phyloP scores from a whole-genome alignment of 2,113 vertebrate genomes.

The Andinoacara biseriatus region DNA sequence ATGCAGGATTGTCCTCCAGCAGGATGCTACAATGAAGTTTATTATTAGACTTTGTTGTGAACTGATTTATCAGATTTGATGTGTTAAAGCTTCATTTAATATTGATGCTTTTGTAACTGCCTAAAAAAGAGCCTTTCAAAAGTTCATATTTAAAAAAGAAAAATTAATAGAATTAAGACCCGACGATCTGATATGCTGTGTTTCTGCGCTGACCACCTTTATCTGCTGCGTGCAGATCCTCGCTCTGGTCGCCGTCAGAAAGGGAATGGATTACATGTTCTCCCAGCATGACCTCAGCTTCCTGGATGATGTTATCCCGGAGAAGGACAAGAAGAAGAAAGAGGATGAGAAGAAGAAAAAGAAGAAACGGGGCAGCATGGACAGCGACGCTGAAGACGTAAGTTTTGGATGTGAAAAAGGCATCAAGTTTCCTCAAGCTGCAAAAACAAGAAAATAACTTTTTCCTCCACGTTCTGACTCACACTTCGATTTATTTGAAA shows the following conservation, averaged over 20 bases:
- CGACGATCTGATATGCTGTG: accelerated
- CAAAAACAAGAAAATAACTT: neutral
- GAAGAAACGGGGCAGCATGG: conserved; percentile 87
- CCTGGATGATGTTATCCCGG: conserved; percentile 97
- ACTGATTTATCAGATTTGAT: neutral
- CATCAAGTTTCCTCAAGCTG: neutral
- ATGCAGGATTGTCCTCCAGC: neutral
- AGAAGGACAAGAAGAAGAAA: conserved; percentile 99
- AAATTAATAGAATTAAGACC: neutral
- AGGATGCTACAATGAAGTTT: neutral
- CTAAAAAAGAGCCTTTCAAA: neutral
- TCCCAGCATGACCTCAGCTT: conserved; percentile 97
- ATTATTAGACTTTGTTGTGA: neutral
- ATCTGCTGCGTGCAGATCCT: conserved; percentile 84
- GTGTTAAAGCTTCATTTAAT: accelerated
- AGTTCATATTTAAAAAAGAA: too few relatives aligned
- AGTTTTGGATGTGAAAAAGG: conserved; percentile 55
- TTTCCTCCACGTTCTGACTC: neutral
- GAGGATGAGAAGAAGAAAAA: conserved; percentile 98
- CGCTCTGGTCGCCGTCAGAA: conserved; percentile 95
- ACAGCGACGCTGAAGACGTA: conserved; percentile 96
- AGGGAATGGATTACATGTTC: conserved; percentile 96
- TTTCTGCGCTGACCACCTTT: neutral
- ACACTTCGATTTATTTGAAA: neutral
- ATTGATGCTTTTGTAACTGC: neutral